These are phyloP conservation scores for Lepus oiostolus DNA, from an alignment of 2,797 vertebrate species.

Conservation along the genomic window DNA sequence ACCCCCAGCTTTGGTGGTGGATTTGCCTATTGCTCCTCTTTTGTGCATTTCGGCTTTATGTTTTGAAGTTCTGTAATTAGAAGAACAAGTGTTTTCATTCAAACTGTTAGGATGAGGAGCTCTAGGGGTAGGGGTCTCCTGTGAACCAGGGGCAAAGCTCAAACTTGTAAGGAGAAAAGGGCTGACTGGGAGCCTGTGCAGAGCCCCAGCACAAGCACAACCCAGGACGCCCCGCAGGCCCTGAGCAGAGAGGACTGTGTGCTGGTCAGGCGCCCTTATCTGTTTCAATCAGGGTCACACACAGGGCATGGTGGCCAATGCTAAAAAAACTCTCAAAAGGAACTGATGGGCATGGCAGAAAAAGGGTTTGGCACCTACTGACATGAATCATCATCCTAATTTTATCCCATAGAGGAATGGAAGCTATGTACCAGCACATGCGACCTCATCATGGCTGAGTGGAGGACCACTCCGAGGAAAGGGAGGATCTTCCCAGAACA, in stretches of 20 bases:
- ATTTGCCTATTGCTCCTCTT: background rate
- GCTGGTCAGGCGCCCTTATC: background rate
- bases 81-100: slow-evolving; percentile 19
- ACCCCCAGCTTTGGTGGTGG: background rate
- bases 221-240: background rate
- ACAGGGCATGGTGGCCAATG: background rate
- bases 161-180: slow-evolving; percentile 60
- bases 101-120: slow-evolving; percentile 14
- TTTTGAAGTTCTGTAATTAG: slow-evolving; percentile 32
- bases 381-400: slow-evolving; percentile 79
- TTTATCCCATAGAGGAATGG: slow-evolving; percentile 77
- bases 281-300: slow-evolving; percentile 38
- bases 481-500: background rate
- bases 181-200: background rate
- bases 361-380: slow-evolving; percentile 62
- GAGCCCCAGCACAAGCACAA: background rate
- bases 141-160: slow-evolving; percentile 59
- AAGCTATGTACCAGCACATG: slow-evolving; percentile 68
- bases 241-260: background rate
- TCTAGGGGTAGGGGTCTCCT: slow-evolving; percentile 5
- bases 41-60: background rate
- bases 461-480: slow-evolving; percentile 56
- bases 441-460: slow-evolving; percentile 25
- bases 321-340: slow-evolving; percentile 68
- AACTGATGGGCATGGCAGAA: slow-evolving; percentile 60